phyloP scores from a whole-genome alignment of 2,113 vertebrate genomes.

The Chaetops frenatus region DNA sequence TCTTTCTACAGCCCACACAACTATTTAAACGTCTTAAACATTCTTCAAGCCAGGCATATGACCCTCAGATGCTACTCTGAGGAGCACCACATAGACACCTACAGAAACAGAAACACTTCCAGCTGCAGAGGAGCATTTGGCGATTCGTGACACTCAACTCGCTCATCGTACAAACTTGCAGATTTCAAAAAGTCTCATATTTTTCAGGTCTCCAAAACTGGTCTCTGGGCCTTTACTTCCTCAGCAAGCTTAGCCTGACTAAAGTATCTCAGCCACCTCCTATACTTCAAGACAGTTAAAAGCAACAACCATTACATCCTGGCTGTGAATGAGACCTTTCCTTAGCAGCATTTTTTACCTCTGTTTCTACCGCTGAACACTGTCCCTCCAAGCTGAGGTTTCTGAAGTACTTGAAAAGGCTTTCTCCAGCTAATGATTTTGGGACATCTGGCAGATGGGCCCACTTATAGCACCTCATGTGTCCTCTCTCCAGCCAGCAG shows the following conservation, averaged over 20 bases:
- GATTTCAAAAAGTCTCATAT: neutral
- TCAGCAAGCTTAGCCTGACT: neutral
- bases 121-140: neutral
- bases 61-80: neutral
- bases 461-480: neutral
- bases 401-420: neutral
- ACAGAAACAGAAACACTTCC: neutral
- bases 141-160: neutral
- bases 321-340: neutral
- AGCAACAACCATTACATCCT: neutral
- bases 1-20: neutral
- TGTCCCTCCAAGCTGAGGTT: neutral
- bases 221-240: neutral
- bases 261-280: neutral
- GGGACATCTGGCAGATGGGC: neutral
- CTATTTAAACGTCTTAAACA: neutral
- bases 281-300: neutral
- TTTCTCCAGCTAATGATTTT: neutral
- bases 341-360: neutral
- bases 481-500: neutral
- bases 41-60: neutral
- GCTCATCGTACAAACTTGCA: accelerated
- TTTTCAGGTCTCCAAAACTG: neutral
- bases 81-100: neutral
- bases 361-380: neutral